These are phyloP conservation scores for Zaprionus ornatus DNA, from an alignment of 1,140 invertebrate species.

Conservation along the genomic window DNA sequence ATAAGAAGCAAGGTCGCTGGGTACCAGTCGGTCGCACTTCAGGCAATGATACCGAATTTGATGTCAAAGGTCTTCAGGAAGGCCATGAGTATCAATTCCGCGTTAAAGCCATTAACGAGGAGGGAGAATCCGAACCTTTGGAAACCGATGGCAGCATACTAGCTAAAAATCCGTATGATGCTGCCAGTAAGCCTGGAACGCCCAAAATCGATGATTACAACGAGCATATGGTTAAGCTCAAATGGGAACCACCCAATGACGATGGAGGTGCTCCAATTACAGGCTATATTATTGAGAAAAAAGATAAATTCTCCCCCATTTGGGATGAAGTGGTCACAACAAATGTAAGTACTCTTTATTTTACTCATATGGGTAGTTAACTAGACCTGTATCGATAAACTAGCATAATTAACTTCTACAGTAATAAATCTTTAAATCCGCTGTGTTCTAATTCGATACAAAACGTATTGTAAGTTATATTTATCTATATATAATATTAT, in stretches of 20 bases:
- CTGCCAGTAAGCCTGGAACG: conserved; percentile 93
- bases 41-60: conserved; percentile 92
- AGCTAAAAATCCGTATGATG: conserved; percentile 86
- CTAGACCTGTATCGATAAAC: no score
- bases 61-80: conserved; percentile 95
- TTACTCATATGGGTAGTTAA: neutral
- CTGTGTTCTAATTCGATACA: no score
- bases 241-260: conserved; percentile 95
- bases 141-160: conserved; percentile 91
- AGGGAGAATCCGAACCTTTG: conserved; percentile 98
- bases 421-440: no score
- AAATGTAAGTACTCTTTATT: conserved; percentile 84
- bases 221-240: conserved; percentile 95
- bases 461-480: neutral
- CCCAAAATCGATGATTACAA: conserved; percentile 97
- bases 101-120: conserved; percentile 98
- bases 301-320: conserved; percentile 93
- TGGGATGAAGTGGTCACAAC: conserved; percentile 96
- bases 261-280: conserved; percentile 97
- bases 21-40: conserved; percentile 93
- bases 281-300: conserved; percentile 98
- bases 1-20: conserved; percentile 96
- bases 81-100: conserved; percentile 98
- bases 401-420: no score
- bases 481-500: conserved; percentile 37